Conservation (phyloP, 2,113 vertebrate species). For the Cavia porcellus region DNA sequence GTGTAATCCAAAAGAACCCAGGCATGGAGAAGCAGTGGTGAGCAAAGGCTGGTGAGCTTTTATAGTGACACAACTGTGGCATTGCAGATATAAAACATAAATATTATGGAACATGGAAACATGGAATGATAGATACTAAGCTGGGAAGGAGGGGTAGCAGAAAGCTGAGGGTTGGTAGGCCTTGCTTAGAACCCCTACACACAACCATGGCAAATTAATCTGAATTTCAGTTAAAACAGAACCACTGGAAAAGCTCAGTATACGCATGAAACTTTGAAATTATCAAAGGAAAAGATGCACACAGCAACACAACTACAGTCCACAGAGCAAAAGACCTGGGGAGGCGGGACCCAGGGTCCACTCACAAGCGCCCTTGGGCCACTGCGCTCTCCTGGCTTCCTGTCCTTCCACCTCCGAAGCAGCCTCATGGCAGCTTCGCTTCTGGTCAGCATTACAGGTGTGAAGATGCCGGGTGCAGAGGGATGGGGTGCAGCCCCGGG, state of each 20-base stretch:
- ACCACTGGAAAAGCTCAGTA: background rate
- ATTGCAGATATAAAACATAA: background rate
- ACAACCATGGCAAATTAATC: background rate
- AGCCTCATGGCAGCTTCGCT: background rate
- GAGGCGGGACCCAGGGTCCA: too few species aligned
- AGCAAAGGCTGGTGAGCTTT: background rate
- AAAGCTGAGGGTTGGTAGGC: too few species aligned
- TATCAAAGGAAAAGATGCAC: background rate
- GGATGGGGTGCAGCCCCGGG: background rate
- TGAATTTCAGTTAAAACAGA: background rate
- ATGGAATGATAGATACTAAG: background rate
- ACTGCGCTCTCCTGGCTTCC: accelerated
- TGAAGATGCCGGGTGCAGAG: background rate
- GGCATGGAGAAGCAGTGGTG: background rate
- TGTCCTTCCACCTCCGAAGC: background rate
- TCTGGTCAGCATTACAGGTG: background rate
- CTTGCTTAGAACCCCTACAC: background rate
- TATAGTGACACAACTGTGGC: background rate
- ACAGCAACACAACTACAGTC: background rate
- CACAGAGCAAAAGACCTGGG: background rate
- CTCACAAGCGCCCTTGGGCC: background rate
- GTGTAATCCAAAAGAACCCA: background rate
- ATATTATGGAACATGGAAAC: background rate
- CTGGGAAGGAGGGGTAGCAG: background rate
- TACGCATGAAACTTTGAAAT: background rate